Evolutionary conservation across 2,797 vertebrate species (phyloP).

Genomic region (Epinephelus malabaricus): DNA sequence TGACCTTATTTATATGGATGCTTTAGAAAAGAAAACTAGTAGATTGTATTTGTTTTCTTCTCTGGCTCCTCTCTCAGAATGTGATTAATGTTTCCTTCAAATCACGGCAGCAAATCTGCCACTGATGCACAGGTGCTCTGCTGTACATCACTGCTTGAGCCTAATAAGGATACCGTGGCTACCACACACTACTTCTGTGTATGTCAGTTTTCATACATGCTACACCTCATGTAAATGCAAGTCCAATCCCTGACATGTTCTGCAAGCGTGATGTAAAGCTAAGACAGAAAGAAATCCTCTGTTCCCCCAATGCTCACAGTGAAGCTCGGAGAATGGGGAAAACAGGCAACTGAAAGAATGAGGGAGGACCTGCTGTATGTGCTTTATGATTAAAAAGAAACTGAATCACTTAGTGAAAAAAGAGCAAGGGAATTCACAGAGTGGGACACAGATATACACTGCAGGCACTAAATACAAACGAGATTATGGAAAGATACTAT

Average conservation of each 20-base stretch:
- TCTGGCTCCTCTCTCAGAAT: background rate
- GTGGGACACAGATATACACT: conserved; percentile 13
- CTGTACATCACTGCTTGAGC: conserved; percentile 11
- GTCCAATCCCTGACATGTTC: conserved; percentile 66
- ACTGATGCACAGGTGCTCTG: conserved; percentile 33
- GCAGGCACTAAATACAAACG: conserved; percentile 22
- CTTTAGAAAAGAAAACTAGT: conserved; percentile 2
- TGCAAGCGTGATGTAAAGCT: conserved; percentile 78
- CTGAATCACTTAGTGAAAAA: conserved; percentile 23
- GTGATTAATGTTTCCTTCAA: conserved; percentile 14
- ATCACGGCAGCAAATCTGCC: conserved; percentile 36
- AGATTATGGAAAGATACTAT: conserved; percentile 24
- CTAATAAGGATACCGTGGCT: conserved; percentile 37
- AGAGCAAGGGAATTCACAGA: conserved; percentile 63
- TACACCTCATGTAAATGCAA: conserved; percentile 48
- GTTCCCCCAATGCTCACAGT: conserved; percentile 49
- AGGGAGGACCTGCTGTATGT: conserved; percentile 27
- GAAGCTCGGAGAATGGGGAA: conserved; percentile 43
- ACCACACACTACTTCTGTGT: conserved; percentile 42
- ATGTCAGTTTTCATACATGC: conserved; percentile 52
- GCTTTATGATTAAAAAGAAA: conserved; percentile 14
- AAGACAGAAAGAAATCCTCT: conserved; percentile 66
- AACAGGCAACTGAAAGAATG: conserved; percentile 40
- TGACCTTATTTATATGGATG: background rate
- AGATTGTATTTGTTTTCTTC: background rate